Percentiles rank a stretch among this genome's conserved stretches.
These are phyloP conservation scores for Apis laboriosa DNA, from an alignment of 1,140 invertebrate species.

Conservation along the genomic window DNA sequence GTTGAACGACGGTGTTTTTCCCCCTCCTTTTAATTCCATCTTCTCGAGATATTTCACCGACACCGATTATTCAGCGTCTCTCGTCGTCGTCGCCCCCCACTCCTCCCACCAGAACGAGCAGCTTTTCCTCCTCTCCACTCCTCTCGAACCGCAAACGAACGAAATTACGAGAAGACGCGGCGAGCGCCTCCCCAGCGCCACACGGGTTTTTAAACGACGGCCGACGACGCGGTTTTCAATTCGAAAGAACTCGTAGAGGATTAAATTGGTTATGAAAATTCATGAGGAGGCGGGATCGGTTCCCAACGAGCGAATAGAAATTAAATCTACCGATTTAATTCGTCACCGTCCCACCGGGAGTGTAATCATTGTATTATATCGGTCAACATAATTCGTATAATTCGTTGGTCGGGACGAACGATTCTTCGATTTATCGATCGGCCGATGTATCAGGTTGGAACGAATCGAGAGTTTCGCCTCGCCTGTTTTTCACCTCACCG, in stretches of 20 bases:
- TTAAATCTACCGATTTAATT: too few relatives aligned
- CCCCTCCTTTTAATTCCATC: neutral
- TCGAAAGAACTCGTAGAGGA: neutral
- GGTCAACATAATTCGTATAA: neutral
- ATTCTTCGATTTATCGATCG: neutral
- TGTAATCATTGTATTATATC: too few relatives aligned
- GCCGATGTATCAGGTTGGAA: neutral
- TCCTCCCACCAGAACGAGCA: too few relatives aligned
- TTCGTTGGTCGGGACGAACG: neutral
- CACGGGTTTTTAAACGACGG: neutral
- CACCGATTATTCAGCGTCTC: neutral
- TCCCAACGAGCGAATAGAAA: neutral
- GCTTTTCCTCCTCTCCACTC: neutral
- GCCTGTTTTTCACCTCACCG: neutral
- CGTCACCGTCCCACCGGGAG: too few relatives aligned
- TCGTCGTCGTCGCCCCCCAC: neutral
- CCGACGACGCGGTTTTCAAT: neutral
- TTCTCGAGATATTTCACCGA: neutral
- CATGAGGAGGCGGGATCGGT: neutral
- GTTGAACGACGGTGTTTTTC: neutral
- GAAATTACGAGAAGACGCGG: neutral
- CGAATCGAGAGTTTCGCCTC: neutral
- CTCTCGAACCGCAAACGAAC: neutral
- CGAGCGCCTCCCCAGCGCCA: too few relatives aligned
- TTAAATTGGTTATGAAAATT: slow-evolving; percentile 14